A percentile compares a stretch with the other conserved stretches of the same genome.
Evolutionary conservation across 2,888 invertebrate genomes (phyloP).

Genomic region (Orthosia incerta): DNA sequence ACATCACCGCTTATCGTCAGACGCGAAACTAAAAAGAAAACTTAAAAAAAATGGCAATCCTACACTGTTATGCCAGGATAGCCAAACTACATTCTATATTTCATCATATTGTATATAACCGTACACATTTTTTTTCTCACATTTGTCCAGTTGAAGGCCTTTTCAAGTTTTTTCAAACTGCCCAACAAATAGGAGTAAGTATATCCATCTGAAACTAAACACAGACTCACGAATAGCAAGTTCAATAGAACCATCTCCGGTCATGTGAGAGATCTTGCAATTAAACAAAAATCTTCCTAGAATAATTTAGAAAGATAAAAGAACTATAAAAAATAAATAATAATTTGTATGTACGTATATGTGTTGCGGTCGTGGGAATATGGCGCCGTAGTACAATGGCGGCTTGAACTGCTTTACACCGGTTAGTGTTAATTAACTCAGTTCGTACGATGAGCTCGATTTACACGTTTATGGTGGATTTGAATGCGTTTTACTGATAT

Average conservation of each 20-base stretch:
- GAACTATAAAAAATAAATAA: conserved; percentile 58
- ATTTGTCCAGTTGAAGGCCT: no score
- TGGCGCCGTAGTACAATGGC: conserved; percentile 74
- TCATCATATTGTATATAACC: no score
- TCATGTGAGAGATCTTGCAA: conserved; percentile 61
- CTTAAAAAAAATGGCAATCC: no score
- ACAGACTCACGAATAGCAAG: conserved; percentile 36
- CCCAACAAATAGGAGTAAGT: conserved; percentile 2
- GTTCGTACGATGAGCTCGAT: conserved; percentile 58
- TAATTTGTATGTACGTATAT: conserved; percentile 61
- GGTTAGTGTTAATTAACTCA: conserved; percentile 81
- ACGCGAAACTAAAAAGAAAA: no score
- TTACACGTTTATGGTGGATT: conserved; percentile 52
- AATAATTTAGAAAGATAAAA: conserved; percentile 63
- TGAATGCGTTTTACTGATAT: conserved; percentile 50
- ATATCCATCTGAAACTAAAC: conserved; percentile 9
- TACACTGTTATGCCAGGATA: no score
- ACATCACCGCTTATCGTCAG: no score
- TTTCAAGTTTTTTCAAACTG: no score
- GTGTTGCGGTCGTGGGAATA: conserved; percentile 78
- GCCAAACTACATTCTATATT: no score
- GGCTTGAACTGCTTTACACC: conserved; percentile 77
- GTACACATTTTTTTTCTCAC: no score
- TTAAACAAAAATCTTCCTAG: conserved; percentile 60
- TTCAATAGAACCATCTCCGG: conserved; percentile 62